phyloP scores from a whole-genome alignment of 2,888 invertebrate genomes.

The Spodoptera exigua region DNA sequence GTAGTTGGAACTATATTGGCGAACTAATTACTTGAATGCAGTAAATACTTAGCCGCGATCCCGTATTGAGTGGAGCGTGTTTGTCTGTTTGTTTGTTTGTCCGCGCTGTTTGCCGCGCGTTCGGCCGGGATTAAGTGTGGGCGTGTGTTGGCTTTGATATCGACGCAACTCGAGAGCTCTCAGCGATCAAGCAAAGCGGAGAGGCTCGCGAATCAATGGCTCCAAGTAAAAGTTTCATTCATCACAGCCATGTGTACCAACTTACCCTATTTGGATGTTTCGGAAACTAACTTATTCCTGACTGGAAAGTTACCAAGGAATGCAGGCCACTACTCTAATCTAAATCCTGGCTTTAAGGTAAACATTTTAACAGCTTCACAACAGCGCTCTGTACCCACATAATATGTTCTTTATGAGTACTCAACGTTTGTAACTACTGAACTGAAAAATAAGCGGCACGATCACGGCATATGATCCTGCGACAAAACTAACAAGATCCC shows the following conservation, averaged over 20 bases:
- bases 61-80: constrained; percentile 42
- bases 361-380: too few relatives aligned
- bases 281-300: too few relatives aligned
- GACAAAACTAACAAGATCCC: too few relatives aligned
- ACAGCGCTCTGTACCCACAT: too few relatives aligned
- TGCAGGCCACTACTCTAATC: too few relatives aligned
- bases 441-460: neutral
- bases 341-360: too few relatives aligned
- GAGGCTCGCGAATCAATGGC: constrained; percentile 15
- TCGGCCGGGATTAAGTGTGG: constrained; percentile 61
- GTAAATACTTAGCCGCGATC: constrained; percentile 18
- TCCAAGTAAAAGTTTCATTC: constrained; percentile 4
- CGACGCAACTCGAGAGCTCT: constrained; percentile 45
- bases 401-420: too few relatives aligned
- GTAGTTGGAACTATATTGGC: too few relatives aligned
- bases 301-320: too few relatives aligned
- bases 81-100: constrained; percentile 50
- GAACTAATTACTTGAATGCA: constrained; percentile 34
- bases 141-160: constrained; percentile 61
- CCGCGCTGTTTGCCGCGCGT: constrained; percentile 59
- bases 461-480: neutral
- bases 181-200: constrained; percentile 1
- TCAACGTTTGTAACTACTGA: neutral
- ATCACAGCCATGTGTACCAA: neutral
- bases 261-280: too few relatives aligned